Evolutionary conservation across 2,888 invertebrate species (phyloP).

Genomic region (Chrysolina oricalcia): DNA sequence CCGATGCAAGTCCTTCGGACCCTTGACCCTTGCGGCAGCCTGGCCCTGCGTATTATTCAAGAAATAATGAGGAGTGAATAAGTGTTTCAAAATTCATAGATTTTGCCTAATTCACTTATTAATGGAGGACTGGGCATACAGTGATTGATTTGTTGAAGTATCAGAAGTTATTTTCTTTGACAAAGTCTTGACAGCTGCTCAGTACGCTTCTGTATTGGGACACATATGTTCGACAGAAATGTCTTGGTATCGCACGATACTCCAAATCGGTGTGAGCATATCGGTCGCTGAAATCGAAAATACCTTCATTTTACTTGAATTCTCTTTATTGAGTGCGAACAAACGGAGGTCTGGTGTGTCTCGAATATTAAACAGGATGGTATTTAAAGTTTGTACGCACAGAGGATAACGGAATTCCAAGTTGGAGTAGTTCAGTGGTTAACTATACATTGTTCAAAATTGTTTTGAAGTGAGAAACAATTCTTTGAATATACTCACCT

Average conservation of each 20-base stretch:
- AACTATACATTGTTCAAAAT: not conserved
- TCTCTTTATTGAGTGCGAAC: slow-evolving; percentile 13
- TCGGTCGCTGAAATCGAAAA: slow-evolving; percentile 15
- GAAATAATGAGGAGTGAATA: too few relatives aligned
- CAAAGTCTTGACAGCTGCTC: not conserved
- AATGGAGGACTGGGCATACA: too few relatives aligned
- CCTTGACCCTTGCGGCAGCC: too few relatives aligned
- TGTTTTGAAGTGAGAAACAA: not conserved
- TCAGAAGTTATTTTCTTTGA: not conserved
- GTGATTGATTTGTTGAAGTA: not conserved
- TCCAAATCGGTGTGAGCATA: slow-evolving; percentile 20
- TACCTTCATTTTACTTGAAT: slow-evolving; percentile 1
- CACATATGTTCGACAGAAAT: slow-evolving; percentile 8
- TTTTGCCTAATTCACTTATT: too few relatives aligned
- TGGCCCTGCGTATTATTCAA: too few relatives aligned
- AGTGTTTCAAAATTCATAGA: too few relatives aligned
- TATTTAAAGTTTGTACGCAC: not conserved
- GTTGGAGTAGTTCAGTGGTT: slow-evolving; percentile 1
- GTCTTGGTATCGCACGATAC: not conserved
- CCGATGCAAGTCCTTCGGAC: too few relatives aligned
- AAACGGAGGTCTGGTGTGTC: not conserved
- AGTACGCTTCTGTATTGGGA: not conserved
- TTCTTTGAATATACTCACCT: too few relatives aligned
- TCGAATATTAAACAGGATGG: slow-evolving; percentile 4
- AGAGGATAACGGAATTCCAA: not conserved